A percentile compares a stretch with the other conserved stretches of the same genome.
phyloP scores from a whole-genome alignment of 2,888 invertebrate genomes.

The Hermaeophaga mercurialis region DNA sequence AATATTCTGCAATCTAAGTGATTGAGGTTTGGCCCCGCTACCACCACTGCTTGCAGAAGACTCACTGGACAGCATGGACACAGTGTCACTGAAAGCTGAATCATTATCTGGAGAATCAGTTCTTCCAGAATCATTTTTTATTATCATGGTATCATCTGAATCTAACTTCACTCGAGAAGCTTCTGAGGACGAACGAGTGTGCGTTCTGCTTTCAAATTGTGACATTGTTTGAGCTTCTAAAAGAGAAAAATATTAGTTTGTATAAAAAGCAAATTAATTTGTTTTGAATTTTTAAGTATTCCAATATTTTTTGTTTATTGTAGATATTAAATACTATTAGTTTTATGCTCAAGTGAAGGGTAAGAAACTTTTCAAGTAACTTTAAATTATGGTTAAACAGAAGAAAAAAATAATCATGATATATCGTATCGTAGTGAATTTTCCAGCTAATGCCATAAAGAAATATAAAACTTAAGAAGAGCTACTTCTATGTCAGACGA shows the following conservation, averaged over 20 bases:
- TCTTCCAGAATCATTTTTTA: conserved; percentile 60
- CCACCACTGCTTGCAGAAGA: conserved; percentile 91
- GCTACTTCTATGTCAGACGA: too few relatives aligned
- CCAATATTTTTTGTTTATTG: too few relatives aligned
- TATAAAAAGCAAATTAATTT: too few relatives aligned
- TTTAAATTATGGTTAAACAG: too few relatives aligned
- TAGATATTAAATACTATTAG: too few relatives aligned
- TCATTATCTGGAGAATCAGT: conserved; percentile 97
- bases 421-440: too few relatives aligned
- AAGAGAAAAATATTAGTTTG: conserved; percentile 30
- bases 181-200: conserved; percentile 58
- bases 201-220: conserved; percentile 53
- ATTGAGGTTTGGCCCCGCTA: conserved; percentile 64
- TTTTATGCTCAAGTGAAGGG: too few relatives aligned
- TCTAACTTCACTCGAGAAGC: conserved; percentile 55
- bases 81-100: conserved; percentile 97
- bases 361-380: too few relatives aligned
- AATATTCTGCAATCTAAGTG: conserved; percentile 48
- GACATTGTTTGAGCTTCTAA: conserved; percentile 52
- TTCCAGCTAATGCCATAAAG: too few relatives aligned
- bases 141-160: conserved; percentile 51
- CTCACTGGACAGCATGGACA: conserved; percentile 90
- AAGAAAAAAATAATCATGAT: too few relatives aligned
- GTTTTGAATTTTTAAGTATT: too few relatives aligned
- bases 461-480: too few relatives aligned